phyloP scores from a whole-genome alignment of 2,888 invertebrate genomes.

The Liopterus haemorrhoidalis region DNA sequence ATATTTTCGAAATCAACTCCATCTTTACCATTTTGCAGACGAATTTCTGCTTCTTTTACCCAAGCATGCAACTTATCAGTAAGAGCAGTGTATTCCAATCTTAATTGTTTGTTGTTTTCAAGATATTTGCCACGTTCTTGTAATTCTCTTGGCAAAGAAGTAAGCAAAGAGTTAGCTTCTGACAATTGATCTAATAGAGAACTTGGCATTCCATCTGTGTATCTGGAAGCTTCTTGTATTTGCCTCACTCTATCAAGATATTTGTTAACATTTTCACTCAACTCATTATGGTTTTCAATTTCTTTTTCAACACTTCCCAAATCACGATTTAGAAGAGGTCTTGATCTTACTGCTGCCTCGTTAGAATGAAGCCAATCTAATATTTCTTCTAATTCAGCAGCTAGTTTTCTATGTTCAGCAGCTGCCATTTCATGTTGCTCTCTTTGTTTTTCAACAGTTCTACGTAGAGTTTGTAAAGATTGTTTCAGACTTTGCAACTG shows the following conservation, averaged over 20 bases:
- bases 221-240: slow-evolving; percentile 64
- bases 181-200: slow-evolving; percentile 77
- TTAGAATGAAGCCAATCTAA: slow-evolving; percentile 78
- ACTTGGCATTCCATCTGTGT: slow-evolving; percentile 74
- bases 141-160: slow-evolving; percentile 73
- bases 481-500: slow-evolving; percentile 82
- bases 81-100: slow-evolving; percentile 69
- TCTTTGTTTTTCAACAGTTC: slow-evolving; percentile 77
- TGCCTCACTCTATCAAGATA: slow-evolving; percentile 64
- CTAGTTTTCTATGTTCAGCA: slow-evolving; percentile 81
- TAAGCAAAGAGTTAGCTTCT: slow-evolving; percentile 71
- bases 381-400: slow-evolving; percentile 74
- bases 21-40: slow-evolving; percentile 69
- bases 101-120: slow-evolving; percentile 66
- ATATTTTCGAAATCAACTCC: slow-evolving; percentile 87
- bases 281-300: slow-evolving; percentile 65
- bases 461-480: slow-evolving; percentile 69
- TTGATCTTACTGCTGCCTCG: slow-evolving; percentile 73
- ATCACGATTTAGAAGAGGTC: slow-evolving; percentile 74
- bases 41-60: slow-evolving; percentile 76
- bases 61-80: slow-evolving; percentile 75
- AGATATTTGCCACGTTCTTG: slow-evolving; percentile 76
- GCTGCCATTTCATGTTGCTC: slow-evolving; percentile 83
- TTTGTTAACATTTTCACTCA: slow-evolving; percentile 63
- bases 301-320: slow-evolving; percentile 75